Base-by-base conservation (phyloP, 2,113 vertebrate genomes). In the Neotoma lepida region DNA sequence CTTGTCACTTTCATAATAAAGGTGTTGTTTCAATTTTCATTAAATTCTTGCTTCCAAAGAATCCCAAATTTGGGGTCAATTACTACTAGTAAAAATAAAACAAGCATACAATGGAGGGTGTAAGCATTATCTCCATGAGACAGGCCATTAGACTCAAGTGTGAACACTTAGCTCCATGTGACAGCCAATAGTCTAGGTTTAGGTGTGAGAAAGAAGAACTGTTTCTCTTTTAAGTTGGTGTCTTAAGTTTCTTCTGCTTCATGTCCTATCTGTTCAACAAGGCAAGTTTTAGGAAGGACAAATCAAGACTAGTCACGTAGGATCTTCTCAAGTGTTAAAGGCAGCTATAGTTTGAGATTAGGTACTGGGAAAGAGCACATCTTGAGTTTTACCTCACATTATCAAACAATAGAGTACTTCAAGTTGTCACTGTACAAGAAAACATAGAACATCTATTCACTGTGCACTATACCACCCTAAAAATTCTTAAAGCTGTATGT, bases 11-110 rank as follows among this genome's bases (percentile, higher is more conserved):
- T 24, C 10, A 24, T 41, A 88, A 85, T 41, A 73, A 88, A 93
- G 39, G 15, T 89, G 13, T 10, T 6, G 63, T 86, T 91, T 89
- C 56, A 85, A 81, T 80, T 91, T 96, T 89, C 86, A 70, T 85
- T 70, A 74, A 96, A 95, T 12, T 89, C 3, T 51, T 95, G 30
- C 30, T 70, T 91, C 54, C 70, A 81, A 89, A 86, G 33, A 95
- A 82, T 54, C 8, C 51, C 35, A 54, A 92, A 66, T 51, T 39
- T 78, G 76, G 30, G 35, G 46, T 78, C 64, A 94, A 90, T 86
- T 51, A 35, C 51, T 70, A 90, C 20, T 51, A 95, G n/a, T 41
- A 84, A 68, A 93, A 93, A 82, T 44, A 64, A 30, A 63, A 14
- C 33, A 68, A 80, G 4, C 26, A 86, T 9, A 39, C 24, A 44